Evolutionary conservation across 2,797 vertebrate species (phyloP), one percentile per base, ranked within the genome.

Genomic region (Glyptemys insculpta): DNA sequence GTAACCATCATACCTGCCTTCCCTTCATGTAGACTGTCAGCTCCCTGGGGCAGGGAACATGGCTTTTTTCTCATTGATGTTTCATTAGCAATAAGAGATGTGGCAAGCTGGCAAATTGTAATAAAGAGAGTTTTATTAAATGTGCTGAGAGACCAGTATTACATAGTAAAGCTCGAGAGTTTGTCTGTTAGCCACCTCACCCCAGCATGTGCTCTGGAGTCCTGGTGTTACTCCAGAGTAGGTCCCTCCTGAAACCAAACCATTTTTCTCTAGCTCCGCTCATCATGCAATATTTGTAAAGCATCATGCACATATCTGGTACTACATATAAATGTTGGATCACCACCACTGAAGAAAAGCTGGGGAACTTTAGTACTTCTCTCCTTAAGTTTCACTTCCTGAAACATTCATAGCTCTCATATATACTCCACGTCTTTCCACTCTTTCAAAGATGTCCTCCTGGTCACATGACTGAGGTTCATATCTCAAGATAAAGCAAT

Each of bases 341-440:
- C 65, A 37, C 8, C 62, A 68, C 62, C 4, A 19, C 8, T n/a
- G 34, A 68, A 21, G 18, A 18, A 68, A 68, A 37, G 34, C 4
- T 37, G n/a, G 34, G 34, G 34, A 72, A 72, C 68, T 25, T 72
- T 10, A 41, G 37, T 41, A 25, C n/a, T 72, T 72, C 37, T 25
- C 10, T 23, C 68, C n/a, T 72, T 21, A 10, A 41, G 12, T 72
- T 23, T 72, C 68, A 23, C 19, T 85, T 87, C 59, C 76, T 23
- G 25, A 14, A 16, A 31, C 12, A 3, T 85, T 80, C 62, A 41
- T 80, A 44, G 25, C 9, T 47, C 29, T 10, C 57, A 82, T 87
- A 57, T 3, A 16, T 57, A n/a, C 12, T 0, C 0, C 14, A 23
- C 12, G 4, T 49, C 12, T 65, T 47, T 23, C 52, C 9, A 18